phyloP scores from a whole-genome alignment of 2,113 vertebrate genomes.

The Protobothrops mucrosquamatus region DNA sequence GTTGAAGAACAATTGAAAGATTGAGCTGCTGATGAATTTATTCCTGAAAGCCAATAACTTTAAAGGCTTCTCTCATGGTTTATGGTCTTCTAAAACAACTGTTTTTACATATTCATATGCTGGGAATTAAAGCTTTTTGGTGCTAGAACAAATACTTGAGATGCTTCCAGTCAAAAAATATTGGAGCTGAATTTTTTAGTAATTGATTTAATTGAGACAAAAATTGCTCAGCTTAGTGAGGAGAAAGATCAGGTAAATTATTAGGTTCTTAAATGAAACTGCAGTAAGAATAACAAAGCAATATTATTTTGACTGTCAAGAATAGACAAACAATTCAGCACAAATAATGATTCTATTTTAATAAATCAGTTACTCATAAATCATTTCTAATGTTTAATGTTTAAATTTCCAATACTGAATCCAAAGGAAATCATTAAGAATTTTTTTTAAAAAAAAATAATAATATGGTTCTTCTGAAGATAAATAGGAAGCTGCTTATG shows the following conservation, averaged over 20 bases:
- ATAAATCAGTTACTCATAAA: background rate
- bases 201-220: background rate
- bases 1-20: background rate
- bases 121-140: background rate
- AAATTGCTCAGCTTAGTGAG: background rate
- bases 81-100: background rate
- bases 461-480: background rate
- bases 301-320: background rate
- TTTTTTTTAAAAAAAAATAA: background rate
- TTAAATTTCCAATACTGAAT: background rate
- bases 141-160: background rate
- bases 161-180: background rate
- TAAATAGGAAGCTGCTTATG: background rate
- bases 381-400: background rate
- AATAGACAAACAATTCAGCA: background rate
- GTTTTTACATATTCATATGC: background rate
- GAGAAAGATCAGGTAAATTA: background rate
- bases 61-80: background rate
- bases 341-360: background rate
- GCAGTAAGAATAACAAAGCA: background rate
- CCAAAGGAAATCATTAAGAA: background rate
- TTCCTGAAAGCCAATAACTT: background rate
- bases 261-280: background rate
- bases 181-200: background rate
- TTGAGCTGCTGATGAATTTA: background rate